A percentile compares a stretch with the other conserved stretches of the same genome.
Conservation (phyloP, 2,797 vertebrate species). For the Acrossocheilus wenchowensis region DNA sequence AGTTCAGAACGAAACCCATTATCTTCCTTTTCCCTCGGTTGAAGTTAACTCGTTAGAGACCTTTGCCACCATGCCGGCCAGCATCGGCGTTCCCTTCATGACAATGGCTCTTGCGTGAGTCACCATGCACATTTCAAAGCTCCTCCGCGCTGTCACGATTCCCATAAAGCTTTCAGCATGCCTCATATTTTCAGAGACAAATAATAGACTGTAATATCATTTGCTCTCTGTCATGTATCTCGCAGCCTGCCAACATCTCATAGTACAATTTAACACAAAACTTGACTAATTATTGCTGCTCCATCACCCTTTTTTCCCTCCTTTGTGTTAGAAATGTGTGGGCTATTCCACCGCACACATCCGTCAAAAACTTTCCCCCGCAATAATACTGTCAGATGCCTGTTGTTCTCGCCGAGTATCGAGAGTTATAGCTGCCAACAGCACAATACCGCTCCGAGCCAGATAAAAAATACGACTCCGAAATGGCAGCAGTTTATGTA, state of each 20-base stretch:
- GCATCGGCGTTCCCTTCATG: background rate
- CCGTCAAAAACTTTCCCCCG: conserved; percentile 43
- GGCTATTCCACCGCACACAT: conserved; percentile 43
- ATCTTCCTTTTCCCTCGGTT: background rate
- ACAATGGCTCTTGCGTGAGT: conserved; percentile 36
- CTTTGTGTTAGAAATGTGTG: conserved; percentile 65
- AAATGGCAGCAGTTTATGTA: conserved; percentile 44
- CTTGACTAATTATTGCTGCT: conserved; percentile 67
- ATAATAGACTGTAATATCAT: conserved; percentile 63
- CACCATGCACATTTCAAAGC: conserved; percentile 32
- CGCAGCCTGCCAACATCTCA: conserved; percentile 55
- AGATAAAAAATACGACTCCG: conserved; percentile 32
- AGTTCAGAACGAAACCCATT: background rate
- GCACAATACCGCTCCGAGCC: conserved; percentile 1
- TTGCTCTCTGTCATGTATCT: conserved; percentile 65
- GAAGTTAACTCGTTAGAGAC: conserved; percentile 5
- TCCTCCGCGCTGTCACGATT: conserved; percentile 39
- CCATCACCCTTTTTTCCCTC: conserved; percentile 45
- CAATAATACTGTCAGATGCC: conserved; percentile 56
- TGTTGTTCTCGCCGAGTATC: conserved; percentile 48
- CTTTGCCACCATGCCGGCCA: background rate
- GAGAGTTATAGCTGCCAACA: conserved; percentile 43
- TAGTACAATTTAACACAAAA: conserved; percentile 67
- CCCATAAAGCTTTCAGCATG: conserved; percentile 41
- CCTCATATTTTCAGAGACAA: conserved; percentile 64